phyloP scores from a whole-genome alignment of 2,888 invertebrate genomes.

The Microctonus hyperodae region DNA sequence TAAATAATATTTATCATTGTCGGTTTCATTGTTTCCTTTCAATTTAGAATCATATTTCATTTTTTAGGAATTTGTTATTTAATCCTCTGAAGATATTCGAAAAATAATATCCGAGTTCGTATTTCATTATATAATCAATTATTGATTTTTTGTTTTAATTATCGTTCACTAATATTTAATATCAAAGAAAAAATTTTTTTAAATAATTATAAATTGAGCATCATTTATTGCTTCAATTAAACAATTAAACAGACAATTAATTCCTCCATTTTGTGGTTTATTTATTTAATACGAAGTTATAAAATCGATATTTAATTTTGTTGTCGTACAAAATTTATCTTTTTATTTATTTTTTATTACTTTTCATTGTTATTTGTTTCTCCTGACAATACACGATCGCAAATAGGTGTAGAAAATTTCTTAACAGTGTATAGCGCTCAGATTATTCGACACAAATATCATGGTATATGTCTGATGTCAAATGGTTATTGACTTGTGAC shows the following conservation, averaged over 20 bases:
- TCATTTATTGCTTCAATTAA: neutral
- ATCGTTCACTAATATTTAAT: too few species aligned
- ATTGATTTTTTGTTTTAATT: too few species aligned
- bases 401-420: conserved; percentile 15
- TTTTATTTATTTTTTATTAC: neutral
- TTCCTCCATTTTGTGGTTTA: neutral
- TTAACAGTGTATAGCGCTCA: conserved; percentile 19
- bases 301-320: neutral
- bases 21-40: too few species aligned
- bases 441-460: neutral
- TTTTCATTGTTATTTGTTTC: neutral
- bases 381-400: neutral
- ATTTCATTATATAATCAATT: too few species aligned
- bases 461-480: conserved; percentile 42
- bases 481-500: conserved; percentile 59
- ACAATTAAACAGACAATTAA: neutral
- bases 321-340: neutral
- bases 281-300: neutral
- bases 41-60: too few species aligned
- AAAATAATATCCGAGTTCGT: too few species aligned
- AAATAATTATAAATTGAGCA: too few species aligned
- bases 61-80: too few species aligned
- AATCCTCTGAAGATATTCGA: too few species aligned
- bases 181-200: too few species aligned
- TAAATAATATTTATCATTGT: too few species aligned